Conservation (phyloP, 2,888 invertebrate species). For the Ryuthela nishihirai region DNA sequence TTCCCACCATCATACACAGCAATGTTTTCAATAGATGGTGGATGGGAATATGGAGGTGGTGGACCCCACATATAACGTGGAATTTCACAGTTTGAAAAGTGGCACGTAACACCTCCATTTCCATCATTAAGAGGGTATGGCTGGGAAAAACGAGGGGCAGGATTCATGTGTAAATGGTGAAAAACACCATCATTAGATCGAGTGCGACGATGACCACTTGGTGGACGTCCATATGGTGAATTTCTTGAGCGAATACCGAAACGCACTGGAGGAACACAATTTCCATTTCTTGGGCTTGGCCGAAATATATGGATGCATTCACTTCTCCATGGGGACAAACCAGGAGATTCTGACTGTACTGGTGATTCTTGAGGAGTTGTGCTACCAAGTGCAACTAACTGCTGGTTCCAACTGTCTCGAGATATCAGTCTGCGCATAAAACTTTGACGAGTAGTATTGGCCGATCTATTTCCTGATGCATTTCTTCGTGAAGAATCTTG, state of each 20-base stretch:
- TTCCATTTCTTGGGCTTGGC: constrained; percentile 1
- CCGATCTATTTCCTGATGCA: neutral
- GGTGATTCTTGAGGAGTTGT: neutral
- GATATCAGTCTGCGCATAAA: constrained; percentile 33
- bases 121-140: constrained; percentile 20
- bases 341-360: constrained; percentile 15
- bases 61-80: constrained; percentile 70
- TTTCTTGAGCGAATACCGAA: constrained; percentile 22
- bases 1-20: constrained; percentile 6
- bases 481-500: constrained; percentile 4
- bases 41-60: constrained; percentile 69
- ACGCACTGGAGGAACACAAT: constrained; percentile 17
- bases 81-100: constrained; percentile 27
- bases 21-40: constrained; percentile 38
- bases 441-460: constrained; percentile 2
- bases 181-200: constrained; percentile 41
- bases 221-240: constrained; percentile 18
- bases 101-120: constrained; percentile 16
- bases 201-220: constrained; percentile 28
- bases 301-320: constrained; percentile 37
- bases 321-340: constrained; percentile 27
- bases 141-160: constrained; percentile 24
- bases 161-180: constrained; percentile 38
- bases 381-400: neutral
- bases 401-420: constrained; percentile 26